Evolutionary conservation across 2,888 invertebrate species (phyloP).

Genomic region (Agrochola circellaris): DNA sequence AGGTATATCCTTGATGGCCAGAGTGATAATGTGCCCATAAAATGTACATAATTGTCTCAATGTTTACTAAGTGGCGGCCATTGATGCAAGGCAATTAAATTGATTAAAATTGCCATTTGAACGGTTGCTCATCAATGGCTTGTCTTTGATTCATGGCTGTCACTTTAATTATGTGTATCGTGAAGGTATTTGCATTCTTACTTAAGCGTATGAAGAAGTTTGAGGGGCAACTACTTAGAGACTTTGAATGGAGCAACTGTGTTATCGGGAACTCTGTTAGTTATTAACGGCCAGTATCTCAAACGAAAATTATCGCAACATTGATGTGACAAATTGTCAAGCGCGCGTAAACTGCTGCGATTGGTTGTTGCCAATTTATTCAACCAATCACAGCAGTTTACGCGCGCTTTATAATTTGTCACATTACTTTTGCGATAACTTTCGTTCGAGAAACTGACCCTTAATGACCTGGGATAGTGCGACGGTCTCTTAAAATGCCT

Average conservation of each 20-base stretch:
- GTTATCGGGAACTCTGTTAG: not conserved
- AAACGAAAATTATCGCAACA: too few species aligned
- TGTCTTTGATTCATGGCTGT: slow-evolving; percentile 43
- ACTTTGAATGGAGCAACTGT: not conserved
- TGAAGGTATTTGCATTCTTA: slow-evolving; percentile 51
- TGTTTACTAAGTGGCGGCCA: slow-evolving; percentile 51
- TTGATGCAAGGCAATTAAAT: slow-evolving; percentile 55
- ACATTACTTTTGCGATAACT: too few species aligned
- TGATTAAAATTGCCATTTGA: slow-evolving; percentile 50
- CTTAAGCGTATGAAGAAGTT: not conserved
- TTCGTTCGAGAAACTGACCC: too few species aligned
- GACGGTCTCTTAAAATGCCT: not conserved
- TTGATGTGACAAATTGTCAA: too few species aligned
- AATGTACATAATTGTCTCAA: slow-evolving; percentile 55
- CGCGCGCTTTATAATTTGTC: too few species aligned
- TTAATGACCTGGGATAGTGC: not conserved
- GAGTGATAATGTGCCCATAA: slow-evolving; percentile 34
- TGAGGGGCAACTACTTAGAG: not conserved
- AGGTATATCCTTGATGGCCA: slow-evolving; percentile 29
- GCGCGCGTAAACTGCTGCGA: too few species aligned
- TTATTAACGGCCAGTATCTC: not conserved
- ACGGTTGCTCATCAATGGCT: slow-evolving; percentile 38
- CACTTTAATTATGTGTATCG: slow-evolving; percentile 52
- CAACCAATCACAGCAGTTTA: too few species aligned
- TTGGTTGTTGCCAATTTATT: too few species aligned